Conservation (phyloP, 2,888 invertebrate genomes). For the Erebia epiphron region DNA sequence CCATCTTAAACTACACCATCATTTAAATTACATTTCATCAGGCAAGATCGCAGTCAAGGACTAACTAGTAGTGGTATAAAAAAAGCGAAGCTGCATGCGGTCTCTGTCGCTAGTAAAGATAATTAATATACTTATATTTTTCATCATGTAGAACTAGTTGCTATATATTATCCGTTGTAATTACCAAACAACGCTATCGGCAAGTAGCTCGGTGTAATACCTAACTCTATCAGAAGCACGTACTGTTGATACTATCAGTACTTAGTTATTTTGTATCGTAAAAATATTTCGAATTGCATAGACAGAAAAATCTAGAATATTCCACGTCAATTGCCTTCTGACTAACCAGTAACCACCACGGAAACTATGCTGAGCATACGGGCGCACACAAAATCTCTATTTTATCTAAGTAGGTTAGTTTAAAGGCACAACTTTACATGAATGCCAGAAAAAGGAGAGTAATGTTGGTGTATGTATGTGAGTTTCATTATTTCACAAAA, state of each 20-base stretch:
- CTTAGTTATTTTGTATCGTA: constrained; percentile 5
- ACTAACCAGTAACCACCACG: neutral
- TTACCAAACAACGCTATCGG: neutral
- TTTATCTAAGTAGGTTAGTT: too few relatives aligned
- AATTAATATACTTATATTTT: neutral
- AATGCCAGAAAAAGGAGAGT: too few relatives aligned
- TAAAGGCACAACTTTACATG: too few relatives aligned
- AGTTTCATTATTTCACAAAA: too few relatives aligned
- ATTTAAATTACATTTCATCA: too few relatives aligned
- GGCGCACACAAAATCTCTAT: neutral
- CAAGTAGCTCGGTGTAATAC: neutral
- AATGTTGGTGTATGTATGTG: too few relatives aligned
- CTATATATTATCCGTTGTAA: neutral
- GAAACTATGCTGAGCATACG: neutral
- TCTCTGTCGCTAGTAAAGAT: too few relatives aligned
- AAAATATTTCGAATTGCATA: constrained; percentile 15
- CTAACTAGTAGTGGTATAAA: too few relatives aligned
- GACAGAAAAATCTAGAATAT: neutral
- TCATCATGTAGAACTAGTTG: neutral
- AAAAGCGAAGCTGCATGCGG: too few relatives aligned
- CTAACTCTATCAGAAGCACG: constrained; percentile 1
- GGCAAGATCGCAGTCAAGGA: too few relatives aligned
- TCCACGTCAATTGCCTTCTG: neutral
- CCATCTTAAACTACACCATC: too few relatives aligned
- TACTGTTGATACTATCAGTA: neutral